Conservation (phyloP, 2,113 vertebrate genomes). For the Phyllostomus discolor region DNA sequence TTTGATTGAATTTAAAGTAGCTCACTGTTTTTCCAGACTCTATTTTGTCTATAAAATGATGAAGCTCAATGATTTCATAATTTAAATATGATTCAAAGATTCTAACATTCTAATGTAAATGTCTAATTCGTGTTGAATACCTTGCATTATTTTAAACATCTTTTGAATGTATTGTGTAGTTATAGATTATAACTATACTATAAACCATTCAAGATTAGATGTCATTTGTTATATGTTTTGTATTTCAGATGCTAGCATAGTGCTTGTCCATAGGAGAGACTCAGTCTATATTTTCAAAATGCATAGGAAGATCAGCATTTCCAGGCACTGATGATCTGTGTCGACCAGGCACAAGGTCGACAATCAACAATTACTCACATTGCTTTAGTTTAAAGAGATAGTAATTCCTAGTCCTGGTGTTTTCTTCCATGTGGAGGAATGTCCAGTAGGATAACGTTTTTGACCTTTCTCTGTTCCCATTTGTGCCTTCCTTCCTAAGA, state of each 20-base stretch:
- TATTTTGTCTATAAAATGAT: conserved; percentile 18
- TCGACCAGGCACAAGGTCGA: background rate
- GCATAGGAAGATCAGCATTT: background rate
- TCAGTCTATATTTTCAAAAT: background rate
- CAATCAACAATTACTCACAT: background rate
- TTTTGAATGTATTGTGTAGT: background rate
- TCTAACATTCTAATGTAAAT: background rate
- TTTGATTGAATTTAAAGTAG: conserved; percentile 30
- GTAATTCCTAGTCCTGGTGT: background rate
- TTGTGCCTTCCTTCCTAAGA: background rate
- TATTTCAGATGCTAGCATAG: background rate
- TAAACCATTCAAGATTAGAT: background rate
- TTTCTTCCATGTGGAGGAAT: background rate
- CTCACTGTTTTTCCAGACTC: background rate
- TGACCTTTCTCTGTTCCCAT: background rate
- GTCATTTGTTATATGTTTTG: background rate
- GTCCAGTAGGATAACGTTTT: background rate
- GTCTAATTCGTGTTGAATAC: background rate
- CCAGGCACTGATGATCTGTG: background rate
- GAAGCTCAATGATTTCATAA: background rate
- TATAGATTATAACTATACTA: background rate
- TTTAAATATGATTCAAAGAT: background rate
- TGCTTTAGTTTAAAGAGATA: background rate
- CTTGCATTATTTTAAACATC: background rate
- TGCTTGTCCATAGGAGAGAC: background rate